Evolutionary conservation across 2,797 vertebrate species (phyloP).

Genomic region (Oophaga sylvatica): DNA sequence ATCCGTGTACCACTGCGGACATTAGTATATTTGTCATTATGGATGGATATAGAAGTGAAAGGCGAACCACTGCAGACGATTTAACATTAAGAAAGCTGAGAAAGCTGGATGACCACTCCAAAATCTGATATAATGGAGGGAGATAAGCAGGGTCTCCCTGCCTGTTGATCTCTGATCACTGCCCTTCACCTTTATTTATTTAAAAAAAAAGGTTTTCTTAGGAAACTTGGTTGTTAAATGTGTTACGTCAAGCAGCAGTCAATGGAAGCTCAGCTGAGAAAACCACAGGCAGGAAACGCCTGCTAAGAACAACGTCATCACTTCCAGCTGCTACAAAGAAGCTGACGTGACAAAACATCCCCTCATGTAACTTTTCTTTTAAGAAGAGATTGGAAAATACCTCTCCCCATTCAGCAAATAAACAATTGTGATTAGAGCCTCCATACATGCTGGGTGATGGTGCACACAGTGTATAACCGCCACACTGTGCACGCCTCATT

Average conservation of each 20-base stretch:
- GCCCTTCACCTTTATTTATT: too few species aligned
- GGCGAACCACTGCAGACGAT: not conserved
- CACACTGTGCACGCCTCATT: not conserved
- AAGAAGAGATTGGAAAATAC: not conserved
- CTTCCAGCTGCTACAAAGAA: not conserved
- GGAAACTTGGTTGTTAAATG: not conserved
- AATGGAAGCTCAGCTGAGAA: not conserved
- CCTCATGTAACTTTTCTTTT: not conserved
- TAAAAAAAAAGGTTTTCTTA: not conserved
- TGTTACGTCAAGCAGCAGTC: not conserved
- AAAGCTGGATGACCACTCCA: not conserved
- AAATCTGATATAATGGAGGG: not conserved
- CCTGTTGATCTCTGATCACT: too few species aligned
- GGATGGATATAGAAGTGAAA: too few species aligned
- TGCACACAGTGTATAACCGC: not conserved
- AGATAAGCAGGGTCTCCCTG: not conserved
- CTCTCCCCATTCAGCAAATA: not conserved
- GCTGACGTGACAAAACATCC: not conserved
- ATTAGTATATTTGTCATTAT: not conserved
- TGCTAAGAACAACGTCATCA: not conserved
- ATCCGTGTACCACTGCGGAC: not conserved
- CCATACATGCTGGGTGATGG: not conserved
- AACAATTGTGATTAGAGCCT: not conserved
- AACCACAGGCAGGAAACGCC: constrained; percentile 13
- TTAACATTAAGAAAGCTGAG: not conserved